Evolutionary conservation across 2,888 invertebrate genomes (phyloP).

Genomic region (Xestobium rufovillosum): DNA sequence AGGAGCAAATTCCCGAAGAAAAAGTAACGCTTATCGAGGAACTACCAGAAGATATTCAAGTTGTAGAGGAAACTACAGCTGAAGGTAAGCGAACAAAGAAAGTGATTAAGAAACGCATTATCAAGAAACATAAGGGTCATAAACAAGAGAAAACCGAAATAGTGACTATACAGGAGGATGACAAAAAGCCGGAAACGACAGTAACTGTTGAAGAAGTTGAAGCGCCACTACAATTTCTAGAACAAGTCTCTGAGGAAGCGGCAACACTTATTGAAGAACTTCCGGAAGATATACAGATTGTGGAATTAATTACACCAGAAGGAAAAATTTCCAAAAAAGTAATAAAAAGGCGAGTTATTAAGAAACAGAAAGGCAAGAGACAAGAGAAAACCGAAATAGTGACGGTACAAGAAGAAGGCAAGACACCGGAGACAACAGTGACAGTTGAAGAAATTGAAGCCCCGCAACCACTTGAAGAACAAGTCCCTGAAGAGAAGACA

Average conservation of each 20-base stretch:
- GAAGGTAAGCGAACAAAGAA: slow-evolving; percentile 32
- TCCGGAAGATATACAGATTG: slow-evolving; percentile 33
- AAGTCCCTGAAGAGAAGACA: slow-evolving; percentile 13
- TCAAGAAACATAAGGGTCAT: slow-evolving; percentile 37
- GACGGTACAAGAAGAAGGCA: slow-evolving; percentile 36
- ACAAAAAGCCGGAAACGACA: slow-evolving; percentile 33
- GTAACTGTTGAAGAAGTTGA: slow-evolving; percentile 29
- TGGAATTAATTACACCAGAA: slow-evolving; percentile 24
- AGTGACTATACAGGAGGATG: slow-evolving; percentile 35
- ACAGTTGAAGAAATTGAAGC: slow-evolving; percentile 24
- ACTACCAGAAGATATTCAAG: slow-evolving; percentile 22
- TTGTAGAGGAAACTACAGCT: slow-evolving; percentile 22
- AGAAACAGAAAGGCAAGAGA: slow-evolving; percentile 32
- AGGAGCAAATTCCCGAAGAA: slow-evolving; percentile 25
- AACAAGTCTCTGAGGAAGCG: slow-evolving; percentile 6
- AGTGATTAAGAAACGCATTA: slow-evolving; percentile 34
- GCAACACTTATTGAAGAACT: slow-evolving; percentile 16
- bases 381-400: slow-evolving; percentile 44
- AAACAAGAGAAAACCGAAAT: slow-evolving; percentile 41
- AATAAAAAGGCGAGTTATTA: slow-evolving; percentile 32
- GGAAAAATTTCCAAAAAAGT: slow-evolving; percentile 28
- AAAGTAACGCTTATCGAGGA: slow-evolving; percentile 21
- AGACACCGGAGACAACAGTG: slow-evolving; percentile 29
- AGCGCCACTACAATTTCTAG: slow-evolving; percentile 24
- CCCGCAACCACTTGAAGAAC: slow-evolving; percentile 26